Evolutionary conservation across 2,888 invertebrate species (phyloP).

Genomic region (Aporophyla lueneburgensis): DNA sequence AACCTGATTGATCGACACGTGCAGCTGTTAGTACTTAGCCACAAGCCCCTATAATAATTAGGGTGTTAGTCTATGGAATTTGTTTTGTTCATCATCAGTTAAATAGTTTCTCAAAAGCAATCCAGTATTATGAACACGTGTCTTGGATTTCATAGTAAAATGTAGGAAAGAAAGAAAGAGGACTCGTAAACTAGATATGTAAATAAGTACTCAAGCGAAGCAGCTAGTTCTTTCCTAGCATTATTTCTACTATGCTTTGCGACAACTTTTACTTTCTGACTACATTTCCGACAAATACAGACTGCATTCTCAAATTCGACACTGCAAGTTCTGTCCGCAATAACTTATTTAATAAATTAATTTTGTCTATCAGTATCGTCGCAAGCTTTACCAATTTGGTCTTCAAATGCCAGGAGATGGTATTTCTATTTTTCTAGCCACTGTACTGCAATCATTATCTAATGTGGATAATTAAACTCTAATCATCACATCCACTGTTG

Average conservation of each 20-base stretch:
- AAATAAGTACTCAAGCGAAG: conserved; percentile 32
- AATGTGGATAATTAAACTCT: neutral
- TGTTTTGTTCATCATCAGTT: neutral
- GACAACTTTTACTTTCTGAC: conserved; percentile 10
- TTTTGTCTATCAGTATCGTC: neutral
- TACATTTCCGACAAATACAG: neutral
- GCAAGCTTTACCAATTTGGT: neutral
- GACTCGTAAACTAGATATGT: conserved; percentile 39
- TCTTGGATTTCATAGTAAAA: conserved; percentile 2
- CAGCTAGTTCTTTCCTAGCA: conserved; percentile 21
- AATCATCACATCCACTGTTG: neutral
- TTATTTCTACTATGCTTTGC: conserved; percentile 16
- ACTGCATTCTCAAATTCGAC: neutral
- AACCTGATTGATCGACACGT: too few relatives aligned
- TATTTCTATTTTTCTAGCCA: too few relatives aligned
- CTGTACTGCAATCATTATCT: too few relatives aligned
- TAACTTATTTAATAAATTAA: neutral
- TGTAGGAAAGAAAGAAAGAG: conserved; percentile 25
- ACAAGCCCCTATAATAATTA: too few relatives aligned
- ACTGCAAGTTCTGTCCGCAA: neutral
- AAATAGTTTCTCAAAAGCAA: neutral
- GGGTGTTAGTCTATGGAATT: neutral
- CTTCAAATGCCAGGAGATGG: neutral
- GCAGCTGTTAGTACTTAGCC: too few relatives aligned
- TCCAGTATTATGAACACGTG: too few relatives aligned